Base-by-base conservation (phyloP, 2,797 vertebrate species). In the Tiaroga cobitis region DNA sequence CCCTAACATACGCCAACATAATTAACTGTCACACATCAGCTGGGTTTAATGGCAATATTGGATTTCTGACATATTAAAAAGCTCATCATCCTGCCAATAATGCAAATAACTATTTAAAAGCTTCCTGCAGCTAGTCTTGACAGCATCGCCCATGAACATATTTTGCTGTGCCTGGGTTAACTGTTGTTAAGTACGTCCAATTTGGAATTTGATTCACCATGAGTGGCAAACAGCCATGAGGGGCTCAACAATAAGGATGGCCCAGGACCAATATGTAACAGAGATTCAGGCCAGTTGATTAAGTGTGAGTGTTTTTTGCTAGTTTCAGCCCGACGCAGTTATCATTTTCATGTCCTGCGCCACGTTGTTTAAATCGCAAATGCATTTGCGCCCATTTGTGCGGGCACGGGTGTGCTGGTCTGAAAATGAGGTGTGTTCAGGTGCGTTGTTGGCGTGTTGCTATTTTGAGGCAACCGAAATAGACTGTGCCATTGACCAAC, bases 21-120 rank as follows among this genome's bases (percentile, higher is more conserved):
- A 94, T 94, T 91, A 95, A 92, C 94, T 93, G 92, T 94, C 91
- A 90, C 92, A 92, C 91, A 93, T 94, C 93, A 94, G 83, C 92
- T 89, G 90, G 86, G 90, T 93, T 93, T 94, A 93, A 95, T 93
- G 82, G 61, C 69, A 85, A 94, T 95, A 95, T 90, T 93, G 86
- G 89, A 94, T 92, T 93, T 94, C 92, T 93, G 89, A 94, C 92
- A 92, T 92, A 92, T 94, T 93, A 90, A 90, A 91, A 94, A 94
- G 84, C 90, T 82, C 87, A 61, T 88, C 82, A 89, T 92, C 92
- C 90, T 88, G 90, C 92, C 89, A 93, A 92, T 86, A 89, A 92
- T 92, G 86, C 85, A 90, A 87, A 77, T 77, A 85, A 88, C 86
- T 91, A 78, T 90, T 92, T 90, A 87, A 83, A 82, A 84, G 89